phyloP scores from a whole-genome alignment of 2,888 invertebrate species.

The Agelastica alni region DNA sequence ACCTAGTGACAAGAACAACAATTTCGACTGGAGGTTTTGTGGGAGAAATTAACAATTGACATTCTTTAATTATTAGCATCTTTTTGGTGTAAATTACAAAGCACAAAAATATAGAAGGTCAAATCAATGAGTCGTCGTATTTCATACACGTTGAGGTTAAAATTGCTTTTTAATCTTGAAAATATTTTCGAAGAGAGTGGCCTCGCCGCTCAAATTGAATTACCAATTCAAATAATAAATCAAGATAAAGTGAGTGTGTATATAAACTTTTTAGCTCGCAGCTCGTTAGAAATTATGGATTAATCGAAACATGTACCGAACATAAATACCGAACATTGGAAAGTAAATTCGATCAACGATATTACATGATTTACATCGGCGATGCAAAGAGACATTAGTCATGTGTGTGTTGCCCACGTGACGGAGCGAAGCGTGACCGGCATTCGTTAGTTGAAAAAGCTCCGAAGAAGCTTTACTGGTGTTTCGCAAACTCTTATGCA shows the following conservation, averaged over 20 bases:
- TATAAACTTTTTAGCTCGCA: slow-evolving; percentile 14
- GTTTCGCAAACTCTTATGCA: slow-evolving; percentile 14
- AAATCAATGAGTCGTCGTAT: no score
- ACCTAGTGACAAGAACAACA: no score
- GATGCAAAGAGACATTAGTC: slow-evolving; percentile 21
- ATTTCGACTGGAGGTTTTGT: no score
- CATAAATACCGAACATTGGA: slow-evolving; percentile 19
- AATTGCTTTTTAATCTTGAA: no score
- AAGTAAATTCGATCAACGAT: slow-evolving; percentile 22
- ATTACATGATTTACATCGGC: slow-evolving; percentile 24
- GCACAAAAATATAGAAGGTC: no score
- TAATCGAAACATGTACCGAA: slow-evolving; percentile 18
- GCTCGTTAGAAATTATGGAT: slow-evolving; percentile 21
- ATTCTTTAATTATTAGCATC: no score
- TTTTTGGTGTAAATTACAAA: no score
- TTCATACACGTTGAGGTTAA: no score
- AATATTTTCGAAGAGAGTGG: no score
- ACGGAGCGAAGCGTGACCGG: slow-evolving; percentile 24
- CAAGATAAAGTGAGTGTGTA: neutral
- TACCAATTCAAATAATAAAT: neutral
- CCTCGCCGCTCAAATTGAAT: neutral
- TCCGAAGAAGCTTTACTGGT: slow-evolving; percentile 9
- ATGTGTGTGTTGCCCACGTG: slow-evolving; percentile 25
- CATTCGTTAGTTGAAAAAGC: slow-evolving; percentile 17
- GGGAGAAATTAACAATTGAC: no score